Conservation (phyloP, 23 tunicate species). For the Oikopleura albicans region DNA sequence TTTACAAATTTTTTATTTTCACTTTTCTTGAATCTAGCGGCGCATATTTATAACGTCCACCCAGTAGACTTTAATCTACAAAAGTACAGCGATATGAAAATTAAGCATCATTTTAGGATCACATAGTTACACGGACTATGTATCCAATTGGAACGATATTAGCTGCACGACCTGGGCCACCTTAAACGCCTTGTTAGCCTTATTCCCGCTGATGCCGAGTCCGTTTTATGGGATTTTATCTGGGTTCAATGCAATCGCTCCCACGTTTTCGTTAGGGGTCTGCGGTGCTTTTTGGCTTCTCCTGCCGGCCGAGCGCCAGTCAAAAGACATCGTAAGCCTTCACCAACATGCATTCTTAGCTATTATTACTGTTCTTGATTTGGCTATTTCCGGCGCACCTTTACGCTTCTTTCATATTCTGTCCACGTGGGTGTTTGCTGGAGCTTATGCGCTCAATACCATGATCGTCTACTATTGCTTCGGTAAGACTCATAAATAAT, state of each 20-base stretch:
- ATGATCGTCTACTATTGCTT: neutral
- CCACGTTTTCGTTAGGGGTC: neutral
- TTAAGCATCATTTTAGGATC: conserved; percentile 10
- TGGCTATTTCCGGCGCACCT: neutral
- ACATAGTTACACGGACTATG: neutral
- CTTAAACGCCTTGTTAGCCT: conserved; percentile 3
- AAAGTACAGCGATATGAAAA: too few species aligned
- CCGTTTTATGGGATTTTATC: neutral
- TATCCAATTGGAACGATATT: conserved; percentile 11
- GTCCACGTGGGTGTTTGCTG: conserved; percentile 2
- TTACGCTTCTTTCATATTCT: neutral
- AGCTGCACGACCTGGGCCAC: neutral
- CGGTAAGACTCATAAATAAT: neutral
- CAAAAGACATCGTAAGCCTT: neutral
- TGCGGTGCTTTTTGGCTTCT: neutral
- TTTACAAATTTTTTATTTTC: too few species aligned
- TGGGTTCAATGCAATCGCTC: conserved; percentile 9
- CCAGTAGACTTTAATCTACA: too few species aligned
- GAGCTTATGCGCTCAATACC: neutral
- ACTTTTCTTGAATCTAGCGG: too few species aligned
- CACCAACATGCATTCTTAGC: conserved; percentile 11
- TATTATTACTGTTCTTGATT: neutral
- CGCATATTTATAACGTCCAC: too few species aligned
- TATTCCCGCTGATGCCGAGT: neutral
- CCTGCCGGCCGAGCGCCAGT: conserved; percentile 3